Conservation (phyloP, 2,113 vertebrate genomes). For the Chloropsis cyanopogon region DNA sequence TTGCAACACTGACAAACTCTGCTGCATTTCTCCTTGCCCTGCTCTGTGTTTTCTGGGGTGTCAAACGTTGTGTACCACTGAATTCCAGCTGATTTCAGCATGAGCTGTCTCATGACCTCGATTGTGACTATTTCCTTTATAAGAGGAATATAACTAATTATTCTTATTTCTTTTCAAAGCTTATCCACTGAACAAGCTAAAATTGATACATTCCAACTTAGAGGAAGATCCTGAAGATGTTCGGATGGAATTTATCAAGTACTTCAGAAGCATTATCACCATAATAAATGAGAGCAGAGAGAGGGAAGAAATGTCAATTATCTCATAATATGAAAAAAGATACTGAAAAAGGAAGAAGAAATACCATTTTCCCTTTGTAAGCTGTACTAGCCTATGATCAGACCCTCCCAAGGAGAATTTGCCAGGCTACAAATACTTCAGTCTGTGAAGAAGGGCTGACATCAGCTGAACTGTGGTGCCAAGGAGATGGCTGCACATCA, state of each 20-base stretch:
- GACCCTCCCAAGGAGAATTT: not conserved
- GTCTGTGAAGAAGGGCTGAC: not conserved
- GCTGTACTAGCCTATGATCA: not conserved
- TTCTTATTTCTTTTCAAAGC: conserved; percentile 68
- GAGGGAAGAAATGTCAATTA: conserved; percentile 92
- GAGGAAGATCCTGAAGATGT: conserved; percentile 92
- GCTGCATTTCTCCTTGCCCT: not conserved
- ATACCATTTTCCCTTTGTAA: not conserved
- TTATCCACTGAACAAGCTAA: conserved; percentile 80
- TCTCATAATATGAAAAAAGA: conserved; percentile 69
- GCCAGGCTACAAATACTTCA: not conserved
- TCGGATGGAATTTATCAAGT: conserved; percentile 83
- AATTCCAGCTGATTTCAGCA: not conserved
- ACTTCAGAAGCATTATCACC: conserved; percentile 81
- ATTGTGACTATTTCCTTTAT: not conserved
- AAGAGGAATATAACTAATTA: not conserved
- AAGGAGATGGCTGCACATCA: not conserved
- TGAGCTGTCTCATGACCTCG: not conserved
- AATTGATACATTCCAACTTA: conserved; percentile 87
- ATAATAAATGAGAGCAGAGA: conserved; percentile 89
- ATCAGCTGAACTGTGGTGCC: not conserved
- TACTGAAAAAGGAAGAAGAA: not conserved
- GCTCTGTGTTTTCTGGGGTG: not conserved
- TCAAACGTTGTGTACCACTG: not conserved
- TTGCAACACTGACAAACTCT: not conserved